A percentile compares a stretch with the other conserved stretches of the same genome.
phyloP scores from a whole-genome alignment of 2,797 vertebrate genomes.

The Ficedula albicollis region DNA sequence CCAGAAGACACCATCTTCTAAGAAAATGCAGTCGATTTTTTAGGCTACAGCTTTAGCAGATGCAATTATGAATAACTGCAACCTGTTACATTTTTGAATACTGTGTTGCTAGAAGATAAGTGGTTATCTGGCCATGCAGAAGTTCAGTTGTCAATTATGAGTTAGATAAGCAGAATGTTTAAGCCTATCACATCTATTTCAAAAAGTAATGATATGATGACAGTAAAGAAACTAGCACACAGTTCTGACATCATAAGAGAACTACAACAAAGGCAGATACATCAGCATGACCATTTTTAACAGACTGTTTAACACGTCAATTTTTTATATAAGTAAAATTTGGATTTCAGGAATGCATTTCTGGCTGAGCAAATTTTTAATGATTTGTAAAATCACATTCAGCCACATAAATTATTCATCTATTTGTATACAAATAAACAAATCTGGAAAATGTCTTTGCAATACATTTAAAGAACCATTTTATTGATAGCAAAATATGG shows the following conservation, averaged over 20 bases:
- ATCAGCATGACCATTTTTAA: slow-evolving; percentile 13
- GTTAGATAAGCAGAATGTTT: slow-evolving; percentile 40
- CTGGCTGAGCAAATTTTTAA: not conserved
- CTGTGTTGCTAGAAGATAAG: slow-evolving; percentile 44
- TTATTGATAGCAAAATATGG: not conserved
- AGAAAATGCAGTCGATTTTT: not conserved
- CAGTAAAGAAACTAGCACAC: slow-evolving; percentile 7
- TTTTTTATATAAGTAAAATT: not conserved
- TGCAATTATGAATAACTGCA: not conserved
- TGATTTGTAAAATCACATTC: not conserved
- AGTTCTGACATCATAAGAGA: slow-evolving; percentile 14
- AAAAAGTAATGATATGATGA: slow-evolving; percentile 12
- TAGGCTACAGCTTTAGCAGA: not conserved
- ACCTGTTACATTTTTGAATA: slow-evolving; percentile 25
- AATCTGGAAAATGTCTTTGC: not conserved
- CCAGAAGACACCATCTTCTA: not conserved
- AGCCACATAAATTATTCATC: not conserved
- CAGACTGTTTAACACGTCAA: not conserved
- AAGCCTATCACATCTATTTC: slow-evolving; percentile 42
- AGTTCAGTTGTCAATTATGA: slow-evolving; percentile 42
- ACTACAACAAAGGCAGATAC: slow-evolving; percentile 11
- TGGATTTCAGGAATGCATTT: not conserved
- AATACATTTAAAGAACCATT: not conserved
- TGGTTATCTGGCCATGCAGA: slow-evolving; percentile 34
- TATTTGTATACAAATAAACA: not conserved